Base-by-base conservation (phyloP, 2,888 invertebrate genomes). In the Drosophila mayaguana region DNA sequence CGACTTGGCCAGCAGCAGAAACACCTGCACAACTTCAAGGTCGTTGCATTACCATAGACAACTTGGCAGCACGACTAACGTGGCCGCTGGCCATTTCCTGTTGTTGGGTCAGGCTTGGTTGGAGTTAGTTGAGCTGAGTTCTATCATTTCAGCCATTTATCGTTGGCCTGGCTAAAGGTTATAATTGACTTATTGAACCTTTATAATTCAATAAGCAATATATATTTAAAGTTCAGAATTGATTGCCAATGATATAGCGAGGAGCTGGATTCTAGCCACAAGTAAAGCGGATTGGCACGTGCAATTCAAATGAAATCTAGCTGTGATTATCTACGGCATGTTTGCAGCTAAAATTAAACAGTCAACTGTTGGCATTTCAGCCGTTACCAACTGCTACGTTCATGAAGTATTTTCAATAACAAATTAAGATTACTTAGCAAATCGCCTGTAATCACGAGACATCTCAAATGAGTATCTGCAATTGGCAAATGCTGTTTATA, bases 11-110 rank as follows among this genome's bases (percentile, higher is more conserved):
- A 38, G 54, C 53, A 36, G 32, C 53, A 28, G 32, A 78, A 68
- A 73, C 73, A 81, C 80, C 74, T 77, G 87, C 79, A 67, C 63
- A 79, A 50, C 42, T 57, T 72, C 83, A 83, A 83, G 83, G 84
- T 83, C 87, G 67, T 83, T 81, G 81, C 63, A 75, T 78, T 79
- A 51, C 48, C 75, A 73, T 51, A 75, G 42, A 78, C 73, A 59
- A 59, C 54, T 57, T 62, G 55, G 40, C 36, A 38, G 74, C 54
- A 36, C 57, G 55, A 48, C 40, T 36, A 11, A n/a, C 16, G 32
- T 43, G 22, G 43, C 42, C 9, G 43, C 38, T 51, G 20, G 54
- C 38, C 34, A 40, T 40, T 72, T 51, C 40, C 51, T 40, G 46
- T 36, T 36, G 18, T 28, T 42, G 16, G 34, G 28, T 32, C 28